Conservation (phyloP, 2,888 invertebrate genomes). For the Xestia xanthographa region DNA sequence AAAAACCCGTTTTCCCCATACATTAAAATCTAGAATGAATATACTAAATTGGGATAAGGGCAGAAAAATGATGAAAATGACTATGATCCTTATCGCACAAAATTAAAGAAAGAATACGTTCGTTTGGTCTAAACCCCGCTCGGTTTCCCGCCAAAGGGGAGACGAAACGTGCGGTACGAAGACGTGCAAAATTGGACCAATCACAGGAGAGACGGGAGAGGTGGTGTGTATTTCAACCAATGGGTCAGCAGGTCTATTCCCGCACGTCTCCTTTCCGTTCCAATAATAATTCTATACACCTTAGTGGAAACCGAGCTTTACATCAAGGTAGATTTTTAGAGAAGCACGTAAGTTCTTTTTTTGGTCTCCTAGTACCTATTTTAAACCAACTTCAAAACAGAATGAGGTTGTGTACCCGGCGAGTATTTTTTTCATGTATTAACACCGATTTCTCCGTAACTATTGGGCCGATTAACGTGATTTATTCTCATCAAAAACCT, state of each 20-base stretch:
- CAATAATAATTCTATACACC: not conserved
- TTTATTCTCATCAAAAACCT: not conserved
- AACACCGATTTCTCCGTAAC: not conserved
- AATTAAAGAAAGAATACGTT: not conserved
- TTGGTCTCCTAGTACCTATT: not conserved
- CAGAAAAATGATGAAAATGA: not conserved
- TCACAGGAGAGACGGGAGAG: not conserved
- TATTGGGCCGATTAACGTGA: not conserved
- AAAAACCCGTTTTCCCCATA: no score
- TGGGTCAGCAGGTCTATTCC: not conserved
- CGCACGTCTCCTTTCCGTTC: not conserved
- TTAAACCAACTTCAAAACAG: not conserved
- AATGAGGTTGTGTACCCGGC: not conserved
- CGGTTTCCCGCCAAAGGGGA: not conserved
- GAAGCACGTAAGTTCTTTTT: not conserved
- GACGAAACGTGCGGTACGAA: not conserved
- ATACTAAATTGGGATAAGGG: not conserved
- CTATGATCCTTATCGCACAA: not conserved
- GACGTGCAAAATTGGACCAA: not conserved
- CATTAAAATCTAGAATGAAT: no score
- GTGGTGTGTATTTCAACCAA: not conserved
- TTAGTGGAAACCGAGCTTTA: not conserved
- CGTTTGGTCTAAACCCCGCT: not conserved
- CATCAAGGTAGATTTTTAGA: not conserved
- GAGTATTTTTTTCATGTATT: not conserved